Conservation (phyloP, 2,797 vertebrate species). For the Neoniphon sammara region DNA sequence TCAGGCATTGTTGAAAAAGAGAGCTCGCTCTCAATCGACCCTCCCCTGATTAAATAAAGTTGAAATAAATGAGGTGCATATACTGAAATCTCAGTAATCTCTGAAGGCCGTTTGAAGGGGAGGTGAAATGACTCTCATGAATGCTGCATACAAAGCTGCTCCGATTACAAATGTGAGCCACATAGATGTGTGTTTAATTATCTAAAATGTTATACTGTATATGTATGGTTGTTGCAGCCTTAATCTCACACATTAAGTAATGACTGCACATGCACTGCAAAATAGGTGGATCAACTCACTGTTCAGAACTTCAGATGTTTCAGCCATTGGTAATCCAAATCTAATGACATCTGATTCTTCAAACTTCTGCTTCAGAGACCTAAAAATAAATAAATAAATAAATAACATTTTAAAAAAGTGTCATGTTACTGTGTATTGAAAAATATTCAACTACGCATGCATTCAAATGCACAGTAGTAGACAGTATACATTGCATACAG, state of each 20-base stretch:
- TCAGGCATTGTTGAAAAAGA: too few species aligned
- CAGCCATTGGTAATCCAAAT: conserved; percentile 25
- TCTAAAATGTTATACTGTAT: conserved; percentile 1
- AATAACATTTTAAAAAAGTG: background rate
- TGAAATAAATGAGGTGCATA: conserved; percentile 39
- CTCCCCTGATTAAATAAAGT: too few species aligned
- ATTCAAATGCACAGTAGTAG: background rate
- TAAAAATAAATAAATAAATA: background rate
- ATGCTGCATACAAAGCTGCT: conserved; percentile 59
- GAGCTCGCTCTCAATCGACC: too few species aligned
- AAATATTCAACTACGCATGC: background rate
- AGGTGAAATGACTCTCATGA: conserved; percentile 56
- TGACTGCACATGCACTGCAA: background rate
- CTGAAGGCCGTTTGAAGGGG: conserved; percentile 61
- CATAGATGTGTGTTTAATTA: conserved; percentile 31
- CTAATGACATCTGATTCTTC: background rate
- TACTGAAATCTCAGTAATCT: conserved; percentile 49
- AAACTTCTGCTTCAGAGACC: conserved; percentile 9
- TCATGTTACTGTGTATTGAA: background rate
- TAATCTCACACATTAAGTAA: conserved; percentile 2
- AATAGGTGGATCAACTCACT: conserved; percentile 34
- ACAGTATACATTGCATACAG: too few species aligned
- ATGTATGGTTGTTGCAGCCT: conserved; percentile 2
- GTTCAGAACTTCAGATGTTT: conserved; percentile 2
- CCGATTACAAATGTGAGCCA: conserved; percentile 56